Evolutionary conservation across 2,888 invertebrate genomes (phyloP), one percentile per base, ranked within the genome.

Genomic region (Cephus spinipes): DNA sequence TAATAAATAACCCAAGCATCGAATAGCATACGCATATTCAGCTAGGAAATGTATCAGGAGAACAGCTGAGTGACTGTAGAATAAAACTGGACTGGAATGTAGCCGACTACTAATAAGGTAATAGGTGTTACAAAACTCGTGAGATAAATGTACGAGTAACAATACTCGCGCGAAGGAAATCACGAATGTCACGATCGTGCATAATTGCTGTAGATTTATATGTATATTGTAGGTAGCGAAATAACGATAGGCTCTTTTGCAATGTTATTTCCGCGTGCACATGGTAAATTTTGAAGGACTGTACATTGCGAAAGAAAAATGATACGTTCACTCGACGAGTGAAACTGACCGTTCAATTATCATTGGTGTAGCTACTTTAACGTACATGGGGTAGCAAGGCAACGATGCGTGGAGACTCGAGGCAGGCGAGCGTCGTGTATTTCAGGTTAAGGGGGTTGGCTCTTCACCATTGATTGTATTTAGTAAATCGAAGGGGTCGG

Each of bases 401-500:
- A 77, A 73, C 76, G 77, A 74, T 77, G 78, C 79, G 69, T 76
- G 40, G 33, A 73, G 74, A 75, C 15, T 71, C 71, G 71, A 32
- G 71, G 30, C 30, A 6, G 12, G 9, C 31, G 12, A 71, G 12
- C 71, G 15, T 31, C 31, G 71, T 71, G 32, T 30, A 71, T 71
- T 32, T 32, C 71, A 30, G 12, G 12, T 30, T 71, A 71, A 71
- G 71, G 79, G 81, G 81, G 77, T 81, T 79, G 79, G 82, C 79
- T 80, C 80, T 81, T 82, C 73, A 73, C 79, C 81, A 81, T 81
- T 81, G 82, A 84, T 83, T 83, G 78, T 81, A 81, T 83, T 84
- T 81, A 75, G 81, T 79, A 84, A 84, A 85, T 83, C 82, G 85
- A 83, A 85, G 81, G 85, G 81, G 84, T 81, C 75, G 82, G 74